A percentile compares a stretch with the other conserved stretches of the same genome.
These are phyloP conservation scores for Anticlea derivata DNA, from an alignment of 2,888 invertebrate genomes.

Conservation along the genomic window DNA sequence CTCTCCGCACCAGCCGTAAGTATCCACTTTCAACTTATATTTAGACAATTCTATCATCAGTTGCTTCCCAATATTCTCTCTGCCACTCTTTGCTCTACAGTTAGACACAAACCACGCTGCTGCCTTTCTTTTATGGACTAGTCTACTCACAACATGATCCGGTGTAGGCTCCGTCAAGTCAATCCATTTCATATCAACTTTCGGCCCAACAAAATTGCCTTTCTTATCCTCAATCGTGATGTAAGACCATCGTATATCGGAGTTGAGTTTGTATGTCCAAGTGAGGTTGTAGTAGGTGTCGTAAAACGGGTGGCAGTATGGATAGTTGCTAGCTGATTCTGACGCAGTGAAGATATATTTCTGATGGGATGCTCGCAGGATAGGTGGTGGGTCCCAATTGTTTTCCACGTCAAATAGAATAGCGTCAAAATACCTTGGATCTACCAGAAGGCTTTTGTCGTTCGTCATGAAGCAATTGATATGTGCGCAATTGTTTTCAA, in stretches of 20 bases:
- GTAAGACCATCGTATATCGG: slow-evolving; percentile 58
- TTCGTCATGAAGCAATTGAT: slow-evolving; percentile 73
- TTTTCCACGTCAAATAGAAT: slow-evolving; percentile 79
- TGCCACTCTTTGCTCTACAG: slow-evolving; percentile 49
- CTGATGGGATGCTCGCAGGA: slow-evolving; percentile 63
- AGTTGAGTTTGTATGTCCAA: slow-evolving; percentile 67
- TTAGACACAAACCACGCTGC: slow-evolving; percentile 70
- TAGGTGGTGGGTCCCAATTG: slow-evolving; percentile 54
- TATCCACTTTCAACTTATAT: slow-evolving; percentile 55
- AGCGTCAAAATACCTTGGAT: slow-evolving; percentile 71
- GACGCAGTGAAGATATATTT: slow-evolving; percentile 74
- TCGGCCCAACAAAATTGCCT: slow-evolving; percentile 61
- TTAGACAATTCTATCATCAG: slow-evolving; percentile 47
- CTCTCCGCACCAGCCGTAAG: slow-evolving; percentile 65
- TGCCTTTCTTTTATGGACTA: slow-evolving; percentile 57
- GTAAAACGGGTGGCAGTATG: slow-evolving; percentile 50
- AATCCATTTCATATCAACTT: slow-evolving; percentile 58
- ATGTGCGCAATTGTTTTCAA: slow-evolving; percentile 58
- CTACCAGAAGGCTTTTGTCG: slow-evolving; percentile 51
- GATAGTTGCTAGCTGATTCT: slow-evolving; percentile 56
- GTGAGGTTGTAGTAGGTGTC: slow-evolving; percentile 65
- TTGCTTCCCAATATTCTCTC: slow-evolving; percentile 41
- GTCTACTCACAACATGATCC: slow-evolving; percentile 41
- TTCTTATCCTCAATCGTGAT: slow-evolving; percentile 53
- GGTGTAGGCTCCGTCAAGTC: slow-evolving; percentile 48